phyloP scores from a whole-genome alignment of 2,888 invertebrate species.

The Diaperis boleti region DNA sequence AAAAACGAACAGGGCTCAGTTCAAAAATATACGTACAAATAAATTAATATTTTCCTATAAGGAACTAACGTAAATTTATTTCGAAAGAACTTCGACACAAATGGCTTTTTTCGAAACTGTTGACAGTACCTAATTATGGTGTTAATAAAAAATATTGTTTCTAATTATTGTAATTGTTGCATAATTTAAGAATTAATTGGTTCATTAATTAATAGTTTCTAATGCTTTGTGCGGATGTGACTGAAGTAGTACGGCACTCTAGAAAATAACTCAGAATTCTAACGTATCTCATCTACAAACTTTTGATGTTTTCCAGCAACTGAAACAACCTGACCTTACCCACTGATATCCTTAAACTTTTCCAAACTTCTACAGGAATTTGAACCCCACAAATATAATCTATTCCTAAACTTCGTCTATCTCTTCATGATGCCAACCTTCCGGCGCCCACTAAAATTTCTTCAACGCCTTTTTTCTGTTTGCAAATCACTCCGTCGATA shows the following conservation, averaged over 20 bases:
- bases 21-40: too few species aligned
- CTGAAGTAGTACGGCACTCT: slow-evolving; percentile 36
- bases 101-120: too few species aligned
- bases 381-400: slow-evolving; percentile 50
- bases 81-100: too few species aligned
- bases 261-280: slow-evolving; percentile 41
- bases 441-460: slow-evolving; percentile 6
- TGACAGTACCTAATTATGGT: too few species aligned
- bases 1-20: too few species aligned
- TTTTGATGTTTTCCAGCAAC: slow-evolving; percentile 55
- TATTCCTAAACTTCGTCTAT: slow-evolving; percentile 57
- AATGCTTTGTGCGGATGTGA: slow-evolving; percentile 25
- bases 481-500: slow-evolving; percentile 43
- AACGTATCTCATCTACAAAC: slow-evolving; percentile 53
- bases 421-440: slow-evolving; percentile 44
- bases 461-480: neutral
- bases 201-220: too few species aligned
- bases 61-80: too few species aligned
- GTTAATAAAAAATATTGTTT: too few species aligned
- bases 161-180: too few species aligned
- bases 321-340: slow-evolving; percentile 59
- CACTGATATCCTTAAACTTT: slow-evolving; percentile 54
- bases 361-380: slow-evolving; percentile 50
- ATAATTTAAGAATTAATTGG: too few species aligned
- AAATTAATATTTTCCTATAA: too few species aligned